phyloP scores from a whole-genome alignment of 2,888 invertebrate genomes.

The Hedya salicella region DNA sequence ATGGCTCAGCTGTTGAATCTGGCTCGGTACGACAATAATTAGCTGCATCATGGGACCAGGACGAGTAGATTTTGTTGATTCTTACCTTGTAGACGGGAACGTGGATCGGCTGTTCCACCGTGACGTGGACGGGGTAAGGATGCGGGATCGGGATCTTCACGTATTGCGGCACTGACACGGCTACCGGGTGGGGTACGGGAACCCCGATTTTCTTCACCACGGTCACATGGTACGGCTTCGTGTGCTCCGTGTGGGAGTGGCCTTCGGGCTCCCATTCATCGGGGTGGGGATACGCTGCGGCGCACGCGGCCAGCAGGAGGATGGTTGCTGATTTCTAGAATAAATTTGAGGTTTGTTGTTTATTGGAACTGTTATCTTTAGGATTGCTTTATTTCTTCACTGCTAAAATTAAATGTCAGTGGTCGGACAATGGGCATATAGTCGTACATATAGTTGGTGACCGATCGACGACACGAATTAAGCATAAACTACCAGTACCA shows the following conservation, averaged over 20 bases:
- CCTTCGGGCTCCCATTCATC: constrained; percentile 83
- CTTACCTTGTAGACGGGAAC: constrained; percentile 89
- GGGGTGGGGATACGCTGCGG: constrained; percentile 66
- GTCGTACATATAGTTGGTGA: too few species aligned
- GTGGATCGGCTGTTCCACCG: constrained; percentile 89
- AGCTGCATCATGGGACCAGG: not conserved
- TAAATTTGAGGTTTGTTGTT: not conserved
- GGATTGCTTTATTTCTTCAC: too few species aligned
- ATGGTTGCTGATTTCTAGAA: constrained; percentile 77
- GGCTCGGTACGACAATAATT: too few species aligned
- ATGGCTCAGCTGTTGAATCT: too few species aligned
- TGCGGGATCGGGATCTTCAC: constrained; percentile 90
- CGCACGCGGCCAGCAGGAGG: constrained; percentile 65
- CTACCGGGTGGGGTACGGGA: constrained; percentile 90
- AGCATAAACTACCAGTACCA: too few species aligned
- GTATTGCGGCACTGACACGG: constrained; percentile 88
- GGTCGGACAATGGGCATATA: too few species aligned
- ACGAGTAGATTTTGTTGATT: not conserved
- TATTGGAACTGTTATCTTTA: too few species aligned
- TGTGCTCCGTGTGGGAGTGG: constrained; percentile 88
- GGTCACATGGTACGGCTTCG: constrained; percentile 88
- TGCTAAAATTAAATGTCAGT: too few species aligned
- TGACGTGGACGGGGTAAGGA: constrained; percentile 89
- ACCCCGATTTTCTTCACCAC: constrained; percentile 90
- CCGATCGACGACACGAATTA: too few species aligned